A percentile compares a stretch with the other conserved stretches of the same genome.
Conservation (phyloP, 2,888 invertebrate species). For the Pristionchus maxplancki region DNA sequence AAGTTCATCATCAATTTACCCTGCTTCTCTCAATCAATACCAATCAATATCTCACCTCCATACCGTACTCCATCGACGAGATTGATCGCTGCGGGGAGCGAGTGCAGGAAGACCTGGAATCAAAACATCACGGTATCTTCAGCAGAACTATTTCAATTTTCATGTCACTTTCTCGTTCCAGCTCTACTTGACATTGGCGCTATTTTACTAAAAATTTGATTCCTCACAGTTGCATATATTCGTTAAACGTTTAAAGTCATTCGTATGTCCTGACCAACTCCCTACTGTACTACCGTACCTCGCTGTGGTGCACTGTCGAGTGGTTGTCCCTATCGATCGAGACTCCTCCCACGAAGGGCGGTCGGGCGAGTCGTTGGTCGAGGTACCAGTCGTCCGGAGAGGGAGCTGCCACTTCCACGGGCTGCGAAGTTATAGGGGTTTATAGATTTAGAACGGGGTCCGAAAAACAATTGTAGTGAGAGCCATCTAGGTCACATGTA, state of each 20-base stretch:
- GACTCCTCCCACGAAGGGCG: slow-evolving; percentile 14
- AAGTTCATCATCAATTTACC: neutral
- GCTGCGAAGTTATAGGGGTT: neutral
- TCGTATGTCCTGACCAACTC: too few relatives aligned
- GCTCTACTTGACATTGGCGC: neutral
- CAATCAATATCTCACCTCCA: slow-evolving; percentile 42
- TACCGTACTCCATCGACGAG: slow-evolving; percentile 41
- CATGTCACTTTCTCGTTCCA: neutral
- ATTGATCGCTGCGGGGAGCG: slow-evolving; percentile 21
- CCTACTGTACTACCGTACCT: slow-evolving; percentile 9
- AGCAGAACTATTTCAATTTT: neutral
- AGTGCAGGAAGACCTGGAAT: slow-evolving; percentile 27
- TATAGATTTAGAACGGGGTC: neutral
- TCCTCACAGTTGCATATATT: neutral
- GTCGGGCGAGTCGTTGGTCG: neutral
- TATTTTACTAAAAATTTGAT: neutral
- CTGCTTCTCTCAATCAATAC: neutral
- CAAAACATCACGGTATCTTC: too few relatives aligned
- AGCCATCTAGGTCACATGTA: too few relatives aligned
- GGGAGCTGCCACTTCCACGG: neutral
- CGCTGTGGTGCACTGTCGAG: slow-evolving; percentile 8
- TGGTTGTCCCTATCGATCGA: neutral
- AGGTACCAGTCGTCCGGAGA: slow-evolving; percentile 45
- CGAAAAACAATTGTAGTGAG: neutral
- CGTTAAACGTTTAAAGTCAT: too few relatives aligned